A percentile compares a stretch with the other conserved stretches of the same genome.
Conservation (phyloP, 1,140 invertebrate genomes). For the Leptinotarsa defecta region DNA sequence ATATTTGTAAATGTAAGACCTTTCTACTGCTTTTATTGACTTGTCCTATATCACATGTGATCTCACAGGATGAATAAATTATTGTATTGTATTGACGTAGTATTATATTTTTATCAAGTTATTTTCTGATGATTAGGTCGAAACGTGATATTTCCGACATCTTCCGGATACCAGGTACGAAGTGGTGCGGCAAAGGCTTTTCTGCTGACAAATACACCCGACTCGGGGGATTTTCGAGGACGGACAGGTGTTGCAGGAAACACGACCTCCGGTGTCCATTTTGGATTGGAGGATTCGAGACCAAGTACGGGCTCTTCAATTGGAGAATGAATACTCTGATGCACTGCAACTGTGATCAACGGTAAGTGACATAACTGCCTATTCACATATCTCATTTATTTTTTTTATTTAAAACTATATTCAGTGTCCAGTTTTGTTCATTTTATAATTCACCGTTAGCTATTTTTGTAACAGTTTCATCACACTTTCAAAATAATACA, state of each 20-base stretch:
- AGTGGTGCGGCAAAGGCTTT: slow-evolving; percentile 86
- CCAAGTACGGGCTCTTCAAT: slow-evolving; percentile 81
- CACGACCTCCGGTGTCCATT: slow-evolving; percentile 83
- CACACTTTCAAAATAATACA: too few species aligned
- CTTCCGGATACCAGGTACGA: slow-evolving; percentile 78
- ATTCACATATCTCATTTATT: too few species aligned
- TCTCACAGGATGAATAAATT: too few species aligned
- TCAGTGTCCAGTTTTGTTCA: too few species aligned
- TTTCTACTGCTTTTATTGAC: too few species aligned
- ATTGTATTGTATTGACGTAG: background rate
- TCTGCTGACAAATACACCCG: slow-evolving; percentile 74
- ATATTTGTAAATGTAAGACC: too few species aligned
- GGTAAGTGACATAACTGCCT: slow-evolving; percentile 61
- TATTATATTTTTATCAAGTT: background rate
- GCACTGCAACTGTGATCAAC: slow-evolving; percentile 86
- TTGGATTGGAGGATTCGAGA: slow-evolving; percentile 76
- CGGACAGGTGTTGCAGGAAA: slow-evolving; percentile 81
- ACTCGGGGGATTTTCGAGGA: slow-evolving; percentile 74
- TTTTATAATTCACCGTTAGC: too few species aligned
- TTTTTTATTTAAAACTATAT: too few species aligned
- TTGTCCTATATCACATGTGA: too few species aligned
- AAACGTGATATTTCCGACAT: slow-evolving; percentile 62
- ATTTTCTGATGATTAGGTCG: slow-evolving; percentile 29
- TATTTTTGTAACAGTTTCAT: too few species aligned
- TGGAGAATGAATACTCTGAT: slow-evolving; percentile 83